Conservation (phyloP, 2,888 invertebrate species). For the Gastracanthus pulcherrimus region DNA sequence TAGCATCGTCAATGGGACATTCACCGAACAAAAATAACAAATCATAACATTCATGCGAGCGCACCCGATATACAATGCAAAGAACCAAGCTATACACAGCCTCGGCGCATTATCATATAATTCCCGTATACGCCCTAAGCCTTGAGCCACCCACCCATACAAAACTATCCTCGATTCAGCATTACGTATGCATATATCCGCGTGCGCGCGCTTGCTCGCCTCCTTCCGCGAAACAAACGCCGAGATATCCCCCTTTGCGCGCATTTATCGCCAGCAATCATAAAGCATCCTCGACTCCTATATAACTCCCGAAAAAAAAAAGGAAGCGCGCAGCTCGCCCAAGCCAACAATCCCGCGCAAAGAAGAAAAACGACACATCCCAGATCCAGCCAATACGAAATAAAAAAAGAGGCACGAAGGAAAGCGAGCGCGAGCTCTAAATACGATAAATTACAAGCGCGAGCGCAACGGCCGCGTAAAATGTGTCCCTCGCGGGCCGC, state of each 20-base stretch:
- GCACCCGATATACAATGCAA: neutral
- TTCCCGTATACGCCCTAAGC: neutral
- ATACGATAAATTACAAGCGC: constrained; percentile 42
- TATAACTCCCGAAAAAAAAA: neutral
- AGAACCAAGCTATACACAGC: no score
- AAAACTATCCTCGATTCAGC: neutral
- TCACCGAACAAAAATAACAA: neutral
- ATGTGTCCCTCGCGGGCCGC: constrained; percentile 40
- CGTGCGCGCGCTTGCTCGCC: no score
- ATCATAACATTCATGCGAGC: neutral
- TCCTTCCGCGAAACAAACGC: constrained; percentile 15
- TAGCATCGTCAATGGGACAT: neutral
- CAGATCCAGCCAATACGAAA: no score
- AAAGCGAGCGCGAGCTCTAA: constrained; percentile 4
- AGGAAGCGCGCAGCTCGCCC: no score
- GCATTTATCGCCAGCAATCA: constrained; percentile 27
- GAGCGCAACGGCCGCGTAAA: constrained; percentile 29
- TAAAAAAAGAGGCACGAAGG: neutral
- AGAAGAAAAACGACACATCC: neutral
- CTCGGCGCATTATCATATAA: neutral
- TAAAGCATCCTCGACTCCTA: constrained; percentile 20
- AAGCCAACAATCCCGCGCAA: neutral
- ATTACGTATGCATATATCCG: no score
- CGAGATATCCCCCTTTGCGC: neutral
- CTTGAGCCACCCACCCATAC: neutral